Evolutionary conservation across 2,113 vertebrate species (phyloP), one percentile per base, ranked within the genome.

Genomic region (Megaceryle maxima): DNA sequence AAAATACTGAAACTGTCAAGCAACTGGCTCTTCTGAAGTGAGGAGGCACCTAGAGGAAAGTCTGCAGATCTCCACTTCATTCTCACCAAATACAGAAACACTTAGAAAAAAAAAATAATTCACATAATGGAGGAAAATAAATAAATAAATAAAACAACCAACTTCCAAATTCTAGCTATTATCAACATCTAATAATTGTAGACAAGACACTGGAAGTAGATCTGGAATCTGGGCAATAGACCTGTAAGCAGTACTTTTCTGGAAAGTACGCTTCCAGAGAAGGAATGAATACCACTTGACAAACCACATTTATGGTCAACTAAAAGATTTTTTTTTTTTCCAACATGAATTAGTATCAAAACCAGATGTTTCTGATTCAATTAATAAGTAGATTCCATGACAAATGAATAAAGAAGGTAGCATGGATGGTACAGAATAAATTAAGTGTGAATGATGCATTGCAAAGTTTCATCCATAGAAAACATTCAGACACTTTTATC

Each of bases 381-480:
- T 63, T 77, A 74, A 51, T 39, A 62, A 70, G n/a, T 4, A 88
- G 16, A 55, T 55, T 90, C 83, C 16, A n/a, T 18, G 92, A 83
- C 5, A 48, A 21, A 1, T 74, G 37, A 86, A 64, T 83, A 63
- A 92, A 79, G 20, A 85, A 79, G 29, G 41, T 39, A 55, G 12
- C 35, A 66, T 0, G 7, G 10, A 43, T 0, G 0, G 10, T 25
- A 62, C 1, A 1, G 35, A 93, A 82, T 33, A 82, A 76, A 69
- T 76, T 66, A 80, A 62, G 31, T 37, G 29, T 18, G 25, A 85
- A 64, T 35, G 4, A 85, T 4, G 53, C 0, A 2, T 43, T 29
- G 60, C 33, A 68, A 79, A 76, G 35, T 73, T 64, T 59, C 0
- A 1, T 43, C 20, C 57, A 55, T 0, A 39, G 51, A 63, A 56